phyloP scores from a whole-genome alignment of 2,113 vertebrate genomes.

The Gymnocephalus cernua region DNA sequence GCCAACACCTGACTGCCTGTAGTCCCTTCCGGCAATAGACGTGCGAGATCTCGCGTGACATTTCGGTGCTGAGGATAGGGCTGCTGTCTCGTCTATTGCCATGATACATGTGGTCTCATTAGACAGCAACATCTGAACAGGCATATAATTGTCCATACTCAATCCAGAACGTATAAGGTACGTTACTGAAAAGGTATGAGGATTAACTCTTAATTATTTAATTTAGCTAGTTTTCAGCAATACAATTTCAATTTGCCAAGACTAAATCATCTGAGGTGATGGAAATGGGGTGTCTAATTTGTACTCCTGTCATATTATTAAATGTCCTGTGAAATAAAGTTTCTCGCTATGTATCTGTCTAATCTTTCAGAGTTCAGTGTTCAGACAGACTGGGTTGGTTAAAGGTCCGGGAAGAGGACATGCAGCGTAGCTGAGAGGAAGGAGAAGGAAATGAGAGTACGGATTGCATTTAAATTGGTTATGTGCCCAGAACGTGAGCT shows the following conservation, averaged over 20 bases:
- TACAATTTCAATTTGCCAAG: neutral
- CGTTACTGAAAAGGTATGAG: neutral
- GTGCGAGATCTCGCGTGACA: no score
- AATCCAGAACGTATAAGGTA: neutral
- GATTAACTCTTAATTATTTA: neutral
- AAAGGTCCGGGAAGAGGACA: slow-evolving; percentile 21
- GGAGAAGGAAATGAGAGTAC: slow-evolving; percentile 8
- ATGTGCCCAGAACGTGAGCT: slow-evolving; percentile 21
- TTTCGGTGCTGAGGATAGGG: no score
- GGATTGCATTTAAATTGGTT: slow-evolving; percentile 46
- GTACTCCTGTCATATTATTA: slow-evolving; percentile 6
- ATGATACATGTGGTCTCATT: neutral
- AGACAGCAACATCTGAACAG: neutral
- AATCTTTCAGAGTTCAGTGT: slow-evolving; percentile 11
- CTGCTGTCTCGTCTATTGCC: no score
- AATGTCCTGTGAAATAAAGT: slow-evolving; percentile 20
- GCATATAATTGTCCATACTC: neutral
- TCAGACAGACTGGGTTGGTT: slow-evolving; percentile 23
- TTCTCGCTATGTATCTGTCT: slow-evolving; percentile 2
- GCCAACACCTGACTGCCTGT: no score
- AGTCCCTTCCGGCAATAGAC: no score
- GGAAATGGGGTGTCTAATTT: slow-evolving; percentile 11
- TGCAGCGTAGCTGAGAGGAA: neutral
- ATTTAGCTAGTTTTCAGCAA: neutral
- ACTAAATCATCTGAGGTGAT: neutral